Conservation (phyloP, 2,888 invertebrate genomes). For the Liopterus haemorrhoidalis region DNA sequence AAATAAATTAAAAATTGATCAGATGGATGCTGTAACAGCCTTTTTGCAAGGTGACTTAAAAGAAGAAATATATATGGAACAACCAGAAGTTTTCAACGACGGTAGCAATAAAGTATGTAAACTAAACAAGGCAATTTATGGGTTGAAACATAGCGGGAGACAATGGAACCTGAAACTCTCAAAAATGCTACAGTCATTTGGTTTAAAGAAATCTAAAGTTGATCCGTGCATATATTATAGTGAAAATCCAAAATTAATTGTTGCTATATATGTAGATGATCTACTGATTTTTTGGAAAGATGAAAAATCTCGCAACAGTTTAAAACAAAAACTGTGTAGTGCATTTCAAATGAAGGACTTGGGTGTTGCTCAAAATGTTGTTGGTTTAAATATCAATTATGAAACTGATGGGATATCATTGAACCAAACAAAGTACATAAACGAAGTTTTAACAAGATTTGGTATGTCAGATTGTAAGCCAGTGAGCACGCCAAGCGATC, state of each 20-base stretch:
- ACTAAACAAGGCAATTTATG: constrained; percentile 29
- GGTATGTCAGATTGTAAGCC: too few relatives aligned
- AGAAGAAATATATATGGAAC: constrained; percentile 4
- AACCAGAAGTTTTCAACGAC: too few relatives aligned
- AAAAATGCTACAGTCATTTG: constrained; percentile 17
- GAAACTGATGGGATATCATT: too few relatives aligned
- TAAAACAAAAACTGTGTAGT: constrained; percentile 15
- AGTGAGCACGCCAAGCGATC: too few relatives aligned
- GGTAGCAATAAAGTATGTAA: constrained; percentile 25
- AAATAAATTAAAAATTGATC: constrained; percentile 14
- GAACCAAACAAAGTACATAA: too few relatives aligned
- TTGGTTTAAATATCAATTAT: too few relatives aligned
- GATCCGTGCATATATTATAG: constrained; percentile 28
- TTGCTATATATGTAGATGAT: constrained; percentile 32
- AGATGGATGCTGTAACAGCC: constrained; percentile 5
- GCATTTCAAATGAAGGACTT: too few relatives aligned
- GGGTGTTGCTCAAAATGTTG: too few relatives aligned
- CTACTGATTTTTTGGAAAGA: constrained; percentile 21
- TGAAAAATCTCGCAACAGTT: background rate
- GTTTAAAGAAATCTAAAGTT: constrained; percentile 18
- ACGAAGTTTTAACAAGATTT: too few relatives aligned
- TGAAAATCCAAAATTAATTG: constrained; percentile 16
- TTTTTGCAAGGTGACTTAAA: constrained; percentile 1
- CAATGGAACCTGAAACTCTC: constrained; percentile 29
- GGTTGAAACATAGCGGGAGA: constrained; percentile 30